Evolutionary conservation across 2,113 vertebrate species (phyloP).

Genomic region (Dissostichus mawsoni): DNA sequence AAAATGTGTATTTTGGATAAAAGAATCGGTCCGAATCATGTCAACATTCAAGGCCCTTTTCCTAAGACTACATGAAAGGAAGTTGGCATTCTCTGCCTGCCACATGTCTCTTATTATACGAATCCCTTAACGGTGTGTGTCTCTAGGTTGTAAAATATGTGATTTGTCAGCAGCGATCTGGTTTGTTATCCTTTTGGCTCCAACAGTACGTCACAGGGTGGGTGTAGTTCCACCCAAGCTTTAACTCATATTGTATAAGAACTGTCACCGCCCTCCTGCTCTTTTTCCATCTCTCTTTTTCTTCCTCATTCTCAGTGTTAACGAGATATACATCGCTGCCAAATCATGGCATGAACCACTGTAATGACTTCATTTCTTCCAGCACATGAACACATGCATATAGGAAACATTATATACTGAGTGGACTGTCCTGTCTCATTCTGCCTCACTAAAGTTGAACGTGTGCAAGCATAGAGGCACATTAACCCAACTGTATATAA

Average conservation of each 20-base stretch:
- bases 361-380: slow-evolving; percentile 64
- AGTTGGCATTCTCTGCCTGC: not conserved
- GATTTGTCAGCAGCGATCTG: slow-evolving; percentile 48
- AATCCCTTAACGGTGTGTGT: slow-evolving; percentile 39
- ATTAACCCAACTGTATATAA: slow-evolving; percentile 33
- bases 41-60: not conserved
- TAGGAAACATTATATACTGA: slow-evolving; percentile 24
- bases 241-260: slow-evolving; percentile 50
- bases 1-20: not conserved
- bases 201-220: not conserved
- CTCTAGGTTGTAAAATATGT: slow-evolving; percentile 45
- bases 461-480: not conserved
- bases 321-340: slow-evolving; percentile 40
- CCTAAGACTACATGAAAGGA: not conserved
- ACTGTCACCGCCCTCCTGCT: slow-evolving; percentile 26
- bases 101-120: slow-evolving; percentile 39
- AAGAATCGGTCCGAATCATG: not conserved
- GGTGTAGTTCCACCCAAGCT: slow-evolving; percentile 53
- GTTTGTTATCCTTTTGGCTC: slow-evolving; percentile 46
- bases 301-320: slow-evolving; percentile 25
- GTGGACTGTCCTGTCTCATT: slow-evolving; percentile 16
- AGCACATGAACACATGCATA: slow-evolving; percentile 44
- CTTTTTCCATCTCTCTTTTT: not conserved
- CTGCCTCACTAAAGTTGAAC: slow-evolving; percentile 20
- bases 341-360: slow-evolving; percentile 45